phyloP scores from a whole-genome alignment of 2,888 invertebrate species.

The Xylota segnis region DNA sequence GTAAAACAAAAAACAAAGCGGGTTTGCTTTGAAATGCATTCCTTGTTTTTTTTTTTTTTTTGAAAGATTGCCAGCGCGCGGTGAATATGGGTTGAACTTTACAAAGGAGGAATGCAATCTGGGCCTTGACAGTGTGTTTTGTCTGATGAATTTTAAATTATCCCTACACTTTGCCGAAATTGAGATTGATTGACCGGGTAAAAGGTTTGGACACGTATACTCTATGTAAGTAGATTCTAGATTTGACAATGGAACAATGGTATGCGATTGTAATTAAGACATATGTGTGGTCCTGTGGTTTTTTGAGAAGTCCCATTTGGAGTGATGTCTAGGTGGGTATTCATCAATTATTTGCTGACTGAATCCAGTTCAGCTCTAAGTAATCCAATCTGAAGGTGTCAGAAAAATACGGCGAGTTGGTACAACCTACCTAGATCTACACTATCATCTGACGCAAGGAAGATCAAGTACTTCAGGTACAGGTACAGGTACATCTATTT shows the following conservation, averaged over 20 bases:
- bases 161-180: conserved; percentile 34
- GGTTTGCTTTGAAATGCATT: conserved; percentile 25
- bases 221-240: neutral
- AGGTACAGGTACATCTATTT: too few relatives aligned
- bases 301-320: neutral
- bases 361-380: too few relatives aligned
- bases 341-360: neutral
- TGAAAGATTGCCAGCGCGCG: neutral
- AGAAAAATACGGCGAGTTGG: too few relatives aligned
- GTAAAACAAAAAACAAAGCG: conserved; percentile 32
- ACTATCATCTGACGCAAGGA: too few relatives aligned
- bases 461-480: too few relatives aligned
- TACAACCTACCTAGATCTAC: too few relatives aligned
- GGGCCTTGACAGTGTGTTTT: conserved; percentile 7
- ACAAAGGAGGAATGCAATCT: conserved; percentile 20
- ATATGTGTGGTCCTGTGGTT: neutral
- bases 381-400: too few relatives aligned
- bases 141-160: conserved; percentile 19
- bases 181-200: conserved; percentile 53
- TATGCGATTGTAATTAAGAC: conserved; percentile 12
- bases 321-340: neutral
- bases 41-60: conserved; percentile 6
- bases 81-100: conserved; percentile 2
- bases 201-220: conserved; percentile 22
- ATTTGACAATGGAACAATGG: conserved; percentile 2